These are phyloP conservation scores for Nasalis larvatus DNA, from an alignment of 2,113 vertebrate species.

Conservation along the genomic window DNA sequence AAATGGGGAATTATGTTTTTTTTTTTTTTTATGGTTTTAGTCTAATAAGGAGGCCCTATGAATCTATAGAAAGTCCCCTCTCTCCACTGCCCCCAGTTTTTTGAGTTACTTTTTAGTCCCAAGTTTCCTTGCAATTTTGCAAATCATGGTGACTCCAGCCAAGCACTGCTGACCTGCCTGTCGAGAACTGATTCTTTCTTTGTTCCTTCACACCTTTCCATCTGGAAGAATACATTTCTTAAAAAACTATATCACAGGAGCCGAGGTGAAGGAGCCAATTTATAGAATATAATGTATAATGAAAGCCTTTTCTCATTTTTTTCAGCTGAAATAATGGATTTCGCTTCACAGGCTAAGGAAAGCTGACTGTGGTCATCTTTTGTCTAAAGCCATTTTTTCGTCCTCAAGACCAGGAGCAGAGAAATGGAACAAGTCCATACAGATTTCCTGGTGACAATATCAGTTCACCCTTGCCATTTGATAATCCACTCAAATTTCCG, in stretches of 20 bases:
- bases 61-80: background rate
- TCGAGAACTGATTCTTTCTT: conserved; percentile 3
- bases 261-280: conserved; percentile 41
- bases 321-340: conserved; percentile 53
- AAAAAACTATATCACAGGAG: conserved; percentile 44
- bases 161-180: background rate
- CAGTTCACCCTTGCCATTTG: background rate
- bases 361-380: conserved; percentile 43
- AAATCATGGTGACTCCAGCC: background rate
- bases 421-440: background rate
- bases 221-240: background rate
- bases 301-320: conserved; percentile 57
- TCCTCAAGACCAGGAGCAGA: conserved; percentile 31
- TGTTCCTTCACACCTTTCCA: conserved; percentile 16
- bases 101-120: background rate
- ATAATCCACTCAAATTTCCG: background rate
- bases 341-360: conserved; percentile 19
- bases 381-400: conserved; percentile 59
- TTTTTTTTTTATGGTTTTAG: background rate
- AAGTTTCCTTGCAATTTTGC: background rate
- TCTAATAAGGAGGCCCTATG: background rate
- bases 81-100: background rate
- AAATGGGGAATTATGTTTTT: background rate
- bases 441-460: conserved; percentile 18
- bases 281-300: conserved; percentile 35